Conservation (phyloP, 2,888 invertebrate genomes). For the Microchrysa polita region DNA sequence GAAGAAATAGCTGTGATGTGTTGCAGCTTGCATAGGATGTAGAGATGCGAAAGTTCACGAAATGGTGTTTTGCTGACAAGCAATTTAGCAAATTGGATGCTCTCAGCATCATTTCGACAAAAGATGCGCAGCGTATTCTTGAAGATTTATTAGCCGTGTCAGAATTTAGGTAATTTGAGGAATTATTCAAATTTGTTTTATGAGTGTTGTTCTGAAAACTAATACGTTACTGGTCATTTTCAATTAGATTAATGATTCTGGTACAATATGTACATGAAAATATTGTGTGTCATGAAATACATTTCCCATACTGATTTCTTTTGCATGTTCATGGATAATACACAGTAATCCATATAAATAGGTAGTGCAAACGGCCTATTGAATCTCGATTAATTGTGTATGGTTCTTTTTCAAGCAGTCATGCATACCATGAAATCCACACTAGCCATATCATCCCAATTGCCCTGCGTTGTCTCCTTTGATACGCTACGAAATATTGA, state of each 20-base stretch:
- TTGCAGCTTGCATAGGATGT: background rate
- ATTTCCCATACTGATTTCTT: no score
- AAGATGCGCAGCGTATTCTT: no score
- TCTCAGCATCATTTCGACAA: background rate
- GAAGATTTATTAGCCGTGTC: no score
- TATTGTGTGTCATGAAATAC: no score
- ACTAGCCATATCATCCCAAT: conserved; percentile 19
- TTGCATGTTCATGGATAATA: no score
- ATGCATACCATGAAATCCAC: conserved; percentile 37
- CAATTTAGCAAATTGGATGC: conserved; percentile 36
- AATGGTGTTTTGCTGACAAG: background rate
- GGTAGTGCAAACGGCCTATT: background rate
- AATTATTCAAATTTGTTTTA: no score
- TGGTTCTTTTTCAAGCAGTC: conserved; percentile 38
- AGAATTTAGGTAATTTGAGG: no score
- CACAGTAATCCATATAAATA: no score
- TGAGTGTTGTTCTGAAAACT: no score
- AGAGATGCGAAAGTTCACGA: background rate
- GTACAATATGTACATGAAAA: no score
- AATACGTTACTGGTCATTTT: no score
- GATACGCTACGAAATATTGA: conserved; percentile 33
- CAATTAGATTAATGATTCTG: no score
- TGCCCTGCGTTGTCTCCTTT: background rate
- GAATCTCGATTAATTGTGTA: conserved; percentile 37
- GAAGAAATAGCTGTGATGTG: background rate